phyloP scores from a whole-genome alignment of 2,113 vertebrate genomes.

The Artemisiospiza belli region DNA sequence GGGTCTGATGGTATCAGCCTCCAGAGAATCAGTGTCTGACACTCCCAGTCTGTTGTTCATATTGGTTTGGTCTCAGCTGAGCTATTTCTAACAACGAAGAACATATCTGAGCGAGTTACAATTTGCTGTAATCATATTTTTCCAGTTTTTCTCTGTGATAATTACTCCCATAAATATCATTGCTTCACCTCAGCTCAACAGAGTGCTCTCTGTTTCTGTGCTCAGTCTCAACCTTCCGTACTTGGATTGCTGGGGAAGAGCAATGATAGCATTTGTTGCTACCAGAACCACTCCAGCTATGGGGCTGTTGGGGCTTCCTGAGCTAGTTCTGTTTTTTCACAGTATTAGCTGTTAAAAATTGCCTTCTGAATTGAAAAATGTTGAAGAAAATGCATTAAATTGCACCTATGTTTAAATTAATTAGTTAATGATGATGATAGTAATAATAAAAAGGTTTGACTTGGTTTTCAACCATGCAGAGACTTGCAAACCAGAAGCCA shows the following conservation, averaged over 20 bases:
- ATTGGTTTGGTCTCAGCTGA: slow-evolving; percentile 32
- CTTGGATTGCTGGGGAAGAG: not conserved
- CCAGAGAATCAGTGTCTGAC: slow-evolving; percentile 5
- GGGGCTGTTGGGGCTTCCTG: not conserved
- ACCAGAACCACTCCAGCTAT: not conserved
- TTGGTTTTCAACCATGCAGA: not conserved
- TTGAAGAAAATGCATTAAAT: not conserved
- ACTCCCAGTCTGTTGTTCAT: slow-evolving; percentile 7
- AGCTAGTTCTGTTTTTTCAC: not conserved
- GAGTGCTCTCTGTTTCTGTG: not conserved
- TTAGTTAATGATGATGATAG: not conserved
- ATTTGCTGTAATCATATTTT: slow-evolving; percentile 60
- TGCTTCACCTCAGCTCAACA: slow-evolving; percentile 51
- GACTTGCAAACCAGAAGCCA: not conserved
- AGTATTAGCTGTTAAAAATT: not conserved
- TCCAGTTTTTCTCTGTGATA: slow-evolving; percentile 51
- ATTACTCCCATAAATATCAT: slow-evolving; percentile 59
- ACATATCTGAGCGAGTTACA: slow-evolving; percentile 35
- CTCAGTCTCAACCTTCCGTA: not conserved
- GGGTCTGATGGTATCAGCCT: slow-evolving; percentile 44
- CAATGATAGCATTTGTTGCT: not conserved
- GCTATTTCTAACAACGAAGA: slow-evolving; percentile 37
- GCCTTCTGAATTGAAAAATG: not conserved
- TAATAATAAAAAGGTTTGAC: not conserved
- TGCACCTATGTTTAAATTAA: not conserved